These are phyloP conservation scores for Elaphurus davidianus DNA, from an alignment of 2,113 vertebrate genomes.

Conservation along the genomic window DNA sequence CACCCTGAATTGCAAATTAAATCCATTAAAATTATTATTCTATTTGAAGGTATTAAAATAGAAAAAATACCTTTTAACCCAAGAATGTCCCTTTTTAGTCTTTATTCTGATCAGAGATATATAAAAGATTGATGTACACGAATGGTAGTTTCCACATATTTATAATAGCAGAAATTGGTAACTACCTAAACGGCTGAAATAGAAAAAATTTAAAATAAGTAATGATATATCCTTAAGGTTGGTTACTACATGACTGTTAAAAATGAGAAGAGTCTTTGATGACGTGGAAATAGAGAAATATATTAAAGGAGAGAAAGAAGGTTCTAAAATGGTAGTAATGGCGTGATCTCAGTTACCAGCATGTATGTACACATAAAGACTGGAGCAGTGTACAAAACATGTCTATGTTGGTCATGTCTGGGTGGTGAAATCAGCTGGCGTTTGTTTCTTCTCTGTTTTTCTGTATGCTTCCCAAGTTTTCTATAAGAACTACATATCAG, in stretches of 20 bases:
- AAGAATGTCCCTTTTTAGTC: neutral
- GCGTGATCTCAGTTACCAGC: neutral
- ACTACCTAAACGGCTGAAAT: neutral
- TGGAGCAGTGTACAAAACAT: neutral
- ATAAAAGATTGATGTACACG: neutral
- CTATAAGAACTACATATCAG: neutral
- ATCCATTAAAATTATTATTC: neutral
- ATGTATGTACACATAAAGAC: neutral
- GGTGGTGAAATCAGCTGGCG: neutral
- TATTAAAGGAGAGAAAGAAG: neutral
- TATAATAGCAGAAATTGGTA: neutral
- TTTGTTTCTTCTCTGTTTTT: neutral
- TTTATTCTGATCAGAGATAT: neutral
- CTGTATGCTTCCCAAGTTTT: neutral
- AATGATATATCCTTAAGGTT: neutral
- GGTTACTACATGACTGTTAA: neutral
- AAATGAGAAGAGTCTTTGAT: neutral
- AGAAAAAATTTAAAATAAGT: neutral
- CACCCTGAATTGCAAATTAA: neutral
- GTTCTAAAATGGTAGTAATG: neutral
- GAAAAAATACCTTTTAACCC: neutral
- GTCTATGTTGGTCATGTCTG: neutral
- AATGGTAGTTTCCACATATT: neutral
- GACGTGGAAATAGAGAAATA: neutral
- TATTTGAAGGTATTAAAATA: neutral